These are phyloP conservation scores for Himalopsyche tibetana DNA, from an alignment of 2,888 invertebrate genomes.

Conservation along the genomic window DNA sequence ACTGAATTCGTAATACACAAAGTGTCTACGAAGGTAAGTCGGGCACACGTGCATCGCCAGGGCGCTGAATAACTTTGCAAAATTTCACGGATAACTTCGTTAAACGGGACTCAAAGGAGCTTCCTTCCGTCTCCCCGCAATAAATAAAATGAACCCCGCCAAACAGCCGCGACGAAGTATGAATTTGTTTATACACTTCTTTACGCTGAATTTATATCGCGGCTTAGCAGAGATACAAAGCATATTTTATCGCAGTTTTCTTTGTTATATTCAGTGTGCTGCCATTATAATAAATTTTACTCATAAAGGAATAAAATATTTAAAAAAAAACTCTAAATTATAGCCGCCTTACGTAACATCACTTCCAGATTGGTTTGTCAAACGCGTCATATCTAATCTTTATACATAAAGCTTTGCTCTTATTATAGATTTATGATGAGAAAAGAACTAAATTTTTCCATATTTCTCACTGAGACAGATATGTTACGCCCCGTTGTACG, in stretches of 20 bases:
- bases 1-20: constrained; percentile 52
- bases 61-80: constrained; percentile 31
- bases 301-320: no score
- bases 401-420: no score
- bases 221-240: constrained; percentile 14
- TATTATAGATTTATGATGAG: no score
- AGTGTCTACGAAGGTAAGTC: background rate
- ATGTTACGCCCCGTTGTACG: no score
- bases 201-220: constrained; percentile 1
- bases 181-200: constrained; percentile 36
- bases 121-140: constrained; percentile 1
- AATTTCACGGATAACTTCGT: constrained; percentile 52
- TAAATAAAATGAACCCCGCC: constrained; percentile 37
- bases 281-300: no score
- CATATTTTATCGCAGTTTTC: constrained; percentile 4
- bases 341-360: no score
- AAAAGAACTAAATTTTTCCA: no score
- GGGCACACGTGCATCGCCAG: constrained; percentile 39
- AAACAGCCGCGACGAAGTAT: constrained; percentile 35
- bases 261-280: background rate
- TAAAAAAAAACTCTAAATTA: no score
- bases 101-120: constrained; percentile 37
- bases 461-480: no score
- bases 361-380: no score
- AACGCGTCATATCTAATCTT: no score